phyloP scores from a whole-genome alignment of 2,888 invertebrate genomes.

The Prosapia bicincta region DNA sequence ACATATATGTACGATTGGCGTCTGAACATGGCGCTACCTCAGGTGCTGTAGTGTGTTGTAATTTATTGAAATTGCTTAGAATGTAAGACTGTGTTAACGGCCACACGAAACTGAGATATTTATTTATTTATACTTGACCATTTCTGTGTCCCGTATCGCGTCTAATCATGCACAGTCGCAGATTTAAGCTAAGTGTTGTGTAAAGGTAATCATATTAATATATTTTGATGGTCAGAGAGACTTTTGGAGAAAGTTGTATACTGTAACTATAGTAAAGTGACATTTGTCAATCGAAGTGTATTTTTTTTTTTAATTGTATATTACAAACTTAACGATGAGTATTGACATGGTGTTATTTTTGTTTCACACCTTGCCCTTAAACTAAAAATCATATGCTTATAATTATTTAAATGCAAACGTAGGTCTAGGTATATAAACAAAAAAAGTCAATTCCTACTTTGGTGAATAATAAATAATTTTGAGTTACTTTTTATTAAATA shows the following conservation, averaged over 20 bases:
- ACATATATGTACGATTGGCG: no score
- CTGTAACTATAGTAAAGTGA: not conserved
- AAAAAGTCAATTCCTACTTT: no score
- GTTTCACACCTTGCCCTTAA: no score
- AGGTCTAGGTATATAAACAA: no score
- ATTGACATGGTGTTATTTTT: not conserved
- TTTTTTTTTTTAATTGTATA: not conserved
- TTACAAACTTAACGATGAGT: not conserved
- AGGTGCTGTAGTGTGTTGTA: not conserved
- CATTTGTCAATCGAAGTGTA: not conserved
- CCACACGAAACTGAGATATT: not conserved
- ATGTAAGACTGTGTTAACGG: not conserved
- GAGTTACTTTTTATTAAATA: no score
- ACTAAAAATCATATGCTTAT: no score
- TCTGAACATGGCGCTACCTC: not conserved
- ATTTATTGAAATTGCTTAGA: not conserved
- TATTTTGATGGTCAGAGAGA: not conserved
- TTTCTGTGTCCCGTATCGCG: not conserved
- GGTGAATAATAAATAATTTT: no score
- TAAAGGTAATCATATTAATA: not conserved
- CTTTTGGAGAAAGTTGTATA: not conserved
- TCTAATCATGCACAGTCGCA: not conserved
- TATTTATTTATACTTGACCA: not conserved
- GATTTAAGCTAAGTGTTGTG: not conserved
- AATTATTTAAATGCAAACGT: no score